A percentile compares a stretch with the other conserved stretches of the same genome.
phyloP scores from a whole-genome alignment of 2,113 vertebrate genomes.

The Tiliqua scincoides region DNA sequence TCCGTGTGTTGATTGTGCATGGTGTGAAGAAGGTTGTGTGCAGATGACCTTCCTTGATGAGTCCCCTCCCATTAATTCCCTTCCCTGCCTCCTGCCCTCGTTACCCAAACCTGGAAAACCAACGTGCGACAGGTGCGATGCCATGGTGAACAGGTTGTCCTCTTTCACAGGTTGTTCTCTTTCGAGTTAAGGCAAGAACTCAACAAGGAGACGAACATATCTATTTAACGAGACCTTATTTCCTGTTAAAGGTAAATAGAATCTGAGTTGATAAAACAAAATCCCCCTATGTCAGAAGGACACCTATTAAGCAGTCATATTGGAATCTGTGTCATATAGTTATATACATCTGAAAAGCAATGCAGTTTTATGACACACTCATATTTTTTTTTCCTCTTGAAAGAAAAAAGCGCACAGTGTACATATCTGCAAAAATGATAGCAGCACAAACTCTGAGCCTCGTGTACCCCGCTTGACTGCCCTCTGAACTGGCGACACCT shows the following conservation, averaged over 20 bases:
- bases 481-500: constrained; percentile 5
- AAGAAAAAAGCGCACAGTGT: constrained; percentile 18
- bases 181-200: neutral
- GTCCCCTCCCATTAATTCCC: neutral
- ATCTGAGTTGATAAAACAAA: neutral
- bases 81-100: neutral
- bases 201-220: too few relatives aligned
- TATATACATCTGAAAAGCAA: neutral
- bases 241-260: neutral
- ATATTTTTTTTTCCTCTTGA: neutral
- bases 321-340: neutral
- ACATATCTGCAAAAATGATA: neutral
- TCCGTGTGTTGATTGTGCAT: too few relatives aligned
- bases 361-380: neutral
- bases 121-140: neutral
- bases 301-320: too few relatives aligned
- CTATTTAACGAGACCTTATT: neutral
- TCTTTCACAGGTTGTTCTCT: neutral
- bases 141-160: neutral
- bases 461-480: neutral
- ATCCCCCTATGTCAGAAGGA: neutral
- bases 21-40: too few relatives aligned
- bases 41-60: too few relatives aligned
- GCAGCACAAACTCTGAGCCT: neutral
- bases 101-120: neutral